These are phyloP conservation scores for Callionymus lyra DNA, from an alignment of 2,113 vertebrate species.

Conservation along the genomic window DNA sequence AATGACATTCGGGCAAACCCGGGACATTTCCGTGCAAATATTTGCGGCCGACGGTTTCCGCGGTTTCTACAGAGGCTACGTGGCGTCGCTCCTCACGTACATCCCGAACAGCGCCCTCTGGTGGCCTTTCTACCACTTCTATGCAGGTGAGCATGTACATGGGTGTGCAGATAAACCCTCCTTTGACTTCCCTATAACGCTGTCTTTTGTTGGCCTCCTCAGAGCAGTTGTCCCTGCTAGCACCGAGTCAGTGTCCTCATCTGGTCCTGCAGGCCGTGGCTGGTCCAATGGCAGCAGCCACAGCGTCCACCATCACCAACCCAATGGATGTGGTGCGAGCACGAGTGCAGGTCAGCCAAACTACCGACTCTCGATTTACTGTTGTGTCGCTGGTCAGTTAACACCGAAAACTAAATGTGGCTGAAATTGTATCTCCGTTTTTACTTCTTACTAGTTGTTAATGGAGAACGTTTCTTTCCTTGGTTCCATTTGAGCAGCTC, in stretches of 20 bases:
- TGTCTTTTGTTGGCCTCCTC: conserved; percentile 23
- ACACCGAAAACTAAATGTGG: too few species aligned
- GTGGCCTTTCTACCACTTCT: conserved; percentile 99
- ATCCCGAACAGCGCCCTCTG: conserved; percentile 95
- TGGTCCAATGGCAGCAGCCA: conserved; percentile 86
- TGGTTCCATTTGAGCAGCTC: too few species aligned
- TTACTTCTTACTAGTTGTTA: too few species aligned
- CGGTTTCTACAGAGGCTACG: conserved; percentile 92
- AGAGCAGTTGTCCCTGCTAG: conserved; percentile 84
- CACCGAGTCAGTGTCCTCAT: conserved; percentile 85
- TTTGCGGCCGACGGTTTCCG: conserved; percentile 78
- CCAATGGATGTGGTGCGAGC: conserved; percentile 95
- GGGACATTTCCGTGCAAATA: conserved; percentile 85
- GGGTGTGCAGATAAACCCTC: neutral
- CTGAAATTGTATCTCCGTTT: too few species aligned
- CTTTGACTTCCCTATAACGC: neutral
- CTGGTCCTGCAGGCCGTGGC: conserved; percentile 88
- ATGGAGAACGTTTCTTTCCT: too few species aligned
- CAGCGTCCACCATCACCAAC: conserved; percentile 90
- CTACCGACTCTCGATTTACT: too few species aligned
- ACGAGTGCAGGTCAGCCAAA: conserved; percentile 80
- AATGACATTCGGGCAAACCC: conserved; percentile 79
- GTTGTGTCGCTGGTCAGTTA: too few species aligned
- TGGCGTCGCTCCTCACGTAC: conserved; percentile 91
- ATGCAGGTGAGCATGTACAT: conserved; percentile 72